phyloP scores from a whole-genome alignment of 2,113 vertebrate species.

The Amblyopsis rosae region DNA sequence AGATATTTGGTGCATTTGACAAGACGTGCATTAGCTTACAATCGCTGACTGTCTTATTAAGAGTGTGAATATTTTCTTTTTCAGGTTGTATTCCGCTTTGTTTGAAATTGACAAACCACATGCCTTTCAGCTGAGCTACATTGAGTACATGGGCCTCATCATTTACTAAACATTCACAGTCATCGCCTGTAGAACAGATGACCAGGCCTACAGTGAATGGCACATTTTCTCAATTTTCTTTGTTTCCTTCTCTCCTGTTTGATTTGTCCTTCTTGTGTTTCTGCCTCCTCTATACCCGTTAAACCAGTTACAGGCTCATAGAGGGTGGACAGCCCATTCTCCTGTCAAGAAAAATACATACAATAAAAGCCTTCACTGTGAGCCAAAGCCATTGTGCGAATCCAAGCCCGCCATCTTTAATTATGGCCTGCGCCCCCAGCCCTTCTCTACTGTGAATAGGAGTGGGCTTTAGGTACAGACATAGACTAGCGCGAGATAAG shows the following conservation, averaged over 20 bases:
- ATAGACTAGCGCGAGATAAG: constrained; percentile 57
- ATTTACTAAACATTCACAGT: not conserved
- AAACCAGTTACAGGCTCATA: constrained; percentile 74
- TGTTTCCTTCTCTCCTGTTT: constrained; percentile 52
- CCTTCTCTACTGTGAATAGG: constrained; percentile 66
- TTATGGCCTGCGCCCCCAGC: constrained; percentile 70
- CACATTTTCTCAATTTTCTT: constrained; percentile 46
- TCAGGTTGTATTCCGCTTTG: no score
- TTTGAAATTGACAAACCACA: no score
- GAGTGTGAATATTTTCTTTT: no score
- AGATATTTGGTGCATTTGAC: no score
- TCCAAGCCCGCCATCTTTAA: constrained; percentile 72
- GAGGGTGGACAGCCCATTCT: constrained; percentile 74
- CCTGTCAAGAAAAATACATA: constrained; percentile 72
- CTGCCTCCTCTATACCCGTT: constrained; percentile 67
- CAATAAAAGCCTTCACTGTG: constrained; percentile 69
- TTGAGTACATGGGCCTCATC: no score
- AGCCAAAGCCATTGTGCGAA: constrained; percentile 59
- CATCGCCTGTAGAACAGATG: constrained; percentile 36
- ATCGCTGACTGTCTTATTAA: not conserved
- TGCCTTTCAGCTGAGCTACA: no score
- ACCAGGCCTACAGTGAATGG: constrained; percentile 35
- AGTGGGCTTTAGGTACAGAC: constrained; percentile 69
- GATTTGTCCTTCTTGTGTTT: constrained; percentile 1
- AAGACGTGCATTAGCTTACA: no score